Percentiles rank a stretch among this genome's conserved stretches.
These are phyloP conservation scores for Heliornis fulica DNA, from an alignment of 2,113 vertebrate species.

Conservation along the genomic window DNA sequence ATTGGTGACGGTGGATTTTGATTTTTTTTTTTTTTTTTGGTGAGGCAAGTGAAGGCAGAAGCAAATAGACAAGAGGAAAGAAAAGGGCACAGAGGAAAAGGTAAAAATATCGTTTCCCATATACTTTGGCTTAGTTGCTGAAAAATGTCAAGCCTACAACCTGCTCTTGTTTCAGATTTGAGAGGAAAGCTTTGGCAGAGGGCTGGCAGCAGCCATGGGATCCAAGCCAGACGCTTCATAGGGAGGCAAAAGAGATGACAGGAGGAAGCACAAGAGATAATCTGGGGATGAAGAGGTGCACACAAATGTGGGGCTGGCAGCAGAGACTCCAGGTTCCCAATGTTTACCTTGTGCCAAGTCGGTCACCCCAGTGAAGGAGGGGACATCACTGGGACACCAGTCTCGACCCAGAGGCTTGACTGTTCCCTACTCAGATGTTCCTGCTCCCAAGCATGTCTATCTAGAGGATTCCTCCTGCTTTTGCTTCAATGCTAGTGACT, in stretches of 20 bases:
- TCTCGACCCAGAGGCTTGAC: not conserved
- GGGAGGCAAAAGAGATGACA: not conserved
- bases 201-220: slow-evolving; percentile 29
- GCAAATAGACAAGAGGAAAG: not conserved
- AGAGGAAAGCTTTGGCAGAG: slow-evolving; percentile 48
- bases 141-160: slow-evolving; percentile 53
- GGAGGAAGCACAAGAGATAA: not conserved
- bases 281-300: not conserved
- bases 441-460: not conserved
- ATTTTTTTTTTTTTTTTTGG: not conserved
- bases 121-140: slow-evolving; percentile 45
- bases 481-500: slow-evolving; percentile 3
- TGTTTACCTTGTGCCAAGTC: not conserved
- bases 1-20: not conserved
- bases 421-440: not conserved
- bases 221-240: not conserved
- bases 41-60: not conserved
- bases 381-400: not conserved
- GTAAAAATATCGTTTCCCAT: slow-evolving; percentile 35
- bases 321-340: not conserved
- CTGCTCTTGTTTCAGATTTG: slow-evolving; percentile 47
- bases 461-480: not conserved
- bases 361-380: not conserved
- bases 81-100: slow-evolving; percentile 35
- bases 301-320: not conserved